A percentile compares a stretch with the other conserved stretches of the same genome.
phyloP scores from a whole-genome alignment of 2,797 vertebrate genomes.

The Remorina albescens region DNA sequence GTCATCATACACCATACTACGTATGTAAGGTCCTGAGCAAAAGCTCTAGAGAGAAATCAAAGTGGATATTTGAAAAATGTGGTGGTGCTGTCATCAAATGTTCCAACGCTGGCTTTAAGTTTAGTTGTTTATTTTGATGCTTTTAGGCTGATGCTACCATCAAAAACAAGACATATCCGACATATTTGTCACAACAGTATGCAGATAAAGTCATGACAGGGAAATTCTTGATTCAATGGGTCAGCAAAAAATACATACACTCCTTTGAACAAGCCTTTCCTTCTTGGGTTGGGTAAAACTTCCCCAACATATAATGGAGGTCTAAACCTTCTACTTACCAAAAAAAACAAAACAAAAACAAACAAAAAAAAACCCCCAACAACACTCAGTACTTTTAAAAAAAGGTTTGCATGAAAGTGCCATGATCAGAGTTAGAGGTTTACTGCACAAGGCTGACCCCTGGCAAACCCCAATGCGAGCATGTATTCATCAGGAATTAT shows the following conservation, averaged over 20 bases:
- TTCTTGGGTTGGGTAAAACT: background rate
- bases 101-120: background rate
- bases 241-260: slow-evolving; percentile 13
- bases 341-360: no score
- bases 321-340: background rate
- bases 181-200: slow-evolving; percentile 8
- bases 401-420: no score
- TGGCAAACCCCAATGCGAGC: background rate
- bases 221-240: background rate
- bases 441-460: background rate
- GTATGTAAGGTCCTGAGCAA: background rate
- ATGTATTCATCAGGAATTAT: background rate
- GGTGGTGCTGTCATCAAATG: background rate
- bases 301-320: background rate
- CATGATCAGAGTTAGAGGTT: background rate
- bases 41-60: background rate
- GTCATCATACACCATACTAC: background rate
- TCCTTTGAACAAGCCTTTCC: background rate
- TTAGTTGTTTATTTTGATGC: background rate
- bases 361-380: no score
- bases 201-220: slow-evolving; percentile 8
- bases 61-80: background rate
- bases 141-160: background rate
- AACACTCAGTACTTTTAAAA: no score
- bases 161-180: background rate